phyloP scores from a whole-genome alignment of 2,797 vertebrate species.

The Pantherophis alleghaniensis region DNA sequence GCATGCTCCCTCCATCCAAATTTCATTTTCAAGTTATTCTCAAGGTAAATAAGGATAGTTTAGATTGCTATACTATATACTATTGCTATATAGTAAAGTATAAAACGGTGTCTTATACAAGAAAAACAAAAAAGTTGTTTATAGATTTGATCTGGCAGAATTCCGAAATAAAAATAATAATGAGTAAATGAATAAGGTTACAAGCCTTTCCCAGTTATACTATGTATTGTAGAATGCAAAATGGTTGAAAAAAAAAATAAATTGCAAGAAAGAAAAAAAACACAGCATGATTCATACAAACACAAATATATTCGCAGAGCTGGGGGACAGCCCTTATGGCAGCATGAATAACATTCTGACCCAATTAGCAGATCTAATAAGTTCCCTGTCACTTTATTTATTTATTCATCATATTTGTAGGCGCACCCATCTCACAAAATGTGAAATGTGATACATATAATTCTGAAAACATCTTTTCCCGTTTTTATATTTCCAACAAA shows the following conservation, averaged over 20 bases:
- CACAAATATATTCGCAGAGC: background rate
- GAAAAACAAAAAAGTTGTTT: background rate
- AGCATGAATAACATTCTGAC: background rate
- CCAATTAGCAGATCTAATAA: background rate
- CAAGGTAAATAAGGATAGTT: background rate
- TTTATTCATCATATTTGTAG: background rate
- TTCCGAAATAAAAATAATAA: slow-evolving; percentile 4
- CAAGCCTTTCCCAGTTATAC: background rate
- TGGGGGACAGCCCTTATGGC: background rate
- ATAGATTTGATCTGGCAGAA: background rate
- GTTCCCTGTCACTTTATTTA: background rate
- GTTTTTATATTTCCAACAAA: background rate
- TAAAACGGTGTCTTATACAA: background rate
- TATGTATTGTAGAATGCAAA: background rate
- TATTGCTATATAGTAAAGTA: background rate
- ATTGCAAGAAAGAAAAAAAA: background rate
- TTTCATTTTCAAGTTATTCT: slow-evolving; percentile 8
- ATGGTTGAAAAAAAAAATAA: slow-evolving; percentile 20
- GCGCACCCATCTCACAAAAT: background rate
- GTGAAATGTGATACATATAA: background rate
- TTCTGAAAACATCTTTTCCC: background rate
- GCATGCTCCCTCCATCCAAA: background rate
- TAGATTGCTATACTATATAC: background rate
- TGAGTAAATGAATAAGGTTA: background rate
- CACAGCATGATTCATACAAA: background rate